Conservation (phyloP, 2,888 invertebrate genomes). For the Elysia crispata region DNA sequence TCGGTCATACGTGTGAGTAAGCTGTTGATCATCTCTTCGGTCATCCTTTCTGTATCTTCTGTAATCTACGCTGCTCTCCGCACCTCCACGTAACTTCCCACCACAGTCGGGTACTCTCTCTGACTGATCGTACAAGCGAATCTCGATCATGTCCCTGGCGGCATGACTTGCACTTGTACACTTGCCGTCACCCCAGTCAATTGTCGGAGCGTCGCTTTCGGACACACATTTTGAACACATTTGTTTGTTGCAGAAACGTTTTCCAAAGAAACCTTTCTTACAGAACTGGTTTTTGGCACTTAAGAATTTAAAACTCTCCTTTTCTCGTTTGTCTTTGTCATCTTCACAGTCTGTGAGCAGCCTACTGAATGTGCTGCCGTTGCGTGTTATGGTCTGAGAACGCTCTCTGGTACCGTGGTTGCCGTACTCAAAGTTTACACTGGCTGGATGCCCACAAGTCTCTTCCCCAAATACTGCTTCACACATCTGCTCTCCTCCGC, state of each 20-base stretch:
- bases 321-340: constrained; percentile 1
- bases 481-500: background rate
- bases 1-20: constrained; percentile 21
- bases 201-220: constrained; percentile 41
- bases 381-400: constrained; percentile 22
- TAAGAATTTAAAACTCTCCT: constrained; percentile 46
- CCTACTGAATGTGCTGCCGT: constrained; percentile 39
- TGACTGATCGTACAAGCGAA: background rate
- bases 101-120: background rate
- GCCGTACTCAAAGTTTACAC: background rate
- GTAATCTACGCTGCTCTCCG: background rate
- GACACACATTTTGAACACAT: constrained; percentile 46
- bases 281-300: constrained; percentile 47
- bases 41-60: background rate
- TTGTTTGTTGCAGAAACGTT: constrained; percentile 47
- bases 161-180: background rate
- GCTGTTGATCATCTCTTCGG: background rate
- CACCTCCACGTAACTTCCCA: background rate
- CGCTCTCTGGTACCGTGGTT: constrained; percentile 18
- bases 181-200: constrained; percentile 44
- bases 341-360: constrained; percentile 38
- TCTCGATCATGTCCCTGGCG: constrained; percentile 24
- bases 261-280: constrained; percentile 40
- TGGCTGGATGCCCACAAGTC: background rate
- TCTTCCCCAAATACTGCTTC: too few relatives aligned